These are phyloP conservation scores for Illadopsis cleaveri DNA, from an alignment of 2,113 vertebrate species.

Conservation along the genomic window DNA sequence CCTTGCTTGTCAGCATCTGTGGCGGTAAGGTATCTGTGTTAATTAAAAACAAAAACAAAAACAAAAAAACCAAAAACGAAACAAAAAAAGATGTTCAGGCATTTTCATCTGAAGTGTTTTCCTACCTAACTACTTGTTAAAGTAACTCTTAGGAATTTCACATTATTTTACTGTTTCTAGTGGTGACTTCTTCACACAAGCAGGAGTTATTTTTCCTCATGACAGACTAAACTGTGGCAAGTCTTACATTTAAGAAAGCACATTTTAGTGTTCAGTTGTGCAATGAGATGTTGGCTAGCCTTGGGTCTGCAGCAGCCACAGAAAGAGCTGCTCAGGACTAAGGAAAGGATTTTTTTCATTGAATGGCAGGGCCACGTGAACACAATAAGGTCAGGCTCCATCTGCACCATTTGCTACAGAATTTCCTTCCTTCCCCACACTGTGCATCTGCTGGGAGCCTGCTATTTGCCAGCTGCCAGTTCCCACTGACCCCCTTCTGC, in stretches of 20 bases:
- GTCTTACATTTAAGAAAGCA: neutral
- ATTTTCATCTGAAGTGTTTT: neutral
- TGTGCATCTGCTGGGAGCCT: constrained; percentile 5
- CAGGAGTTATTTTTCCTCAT: neutral
- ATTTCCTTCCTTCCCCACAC: constrained; percentile 53
- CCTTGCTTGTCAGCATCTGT: neutral
- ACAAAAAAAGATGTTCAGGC: neutral
- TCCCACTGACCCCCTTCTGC: neutral
- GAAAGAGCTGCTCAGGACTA: neutral
- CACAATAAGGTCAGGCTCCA: constrained; percentile 52
- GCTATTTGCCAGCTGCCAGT: constrained; percentile 33
- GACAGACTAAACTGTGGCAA: neutral
- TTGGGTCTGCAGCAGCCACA: neutral
- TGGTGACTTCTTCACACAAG: neutral
- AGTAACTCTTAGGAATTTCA: neutral
- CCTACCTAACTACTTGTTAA: neutral
- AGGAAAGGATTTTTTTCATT: neutral
- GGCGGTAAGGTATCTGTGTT: neutral
- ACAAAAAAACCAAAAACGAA: neutral
- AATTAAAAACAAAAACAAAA: neutral
- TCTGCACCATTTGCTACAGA: constrained; percentile 23
- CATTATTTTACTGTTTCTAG: neutral
- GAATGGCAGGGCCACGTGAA: constrained; percentile 12
- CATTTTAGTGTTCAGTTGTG: neutral
- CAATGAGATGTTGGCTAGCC: neutral